phyloP scores from a whole-genome alignment of 2,888 invertebrate species.

The Parthenolecanium corni region DNA sequence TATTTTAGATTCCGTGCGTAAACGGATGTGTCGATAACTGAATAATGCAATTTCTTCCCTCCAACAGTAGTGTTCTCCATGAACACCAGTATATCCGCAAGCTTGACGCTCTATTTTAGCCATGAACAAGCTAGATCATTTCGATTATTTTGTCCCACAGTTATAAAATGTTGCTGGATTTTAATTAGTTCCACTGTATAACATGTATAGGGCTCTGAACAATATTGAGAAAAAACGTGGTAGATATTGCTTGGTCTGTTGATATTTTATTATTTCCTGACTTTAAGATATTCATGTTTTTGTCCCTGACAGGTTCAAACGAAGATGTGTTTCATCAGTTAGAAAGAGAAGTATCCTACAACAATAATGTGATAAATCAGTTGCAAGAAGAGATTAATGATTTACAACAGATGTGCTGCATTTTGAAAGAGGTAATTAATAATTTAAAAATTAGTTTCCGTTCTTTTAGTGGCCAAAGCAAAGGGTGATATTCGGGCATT shows the following conservation, averaged over 20 bases:
- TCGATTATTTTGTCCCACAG: background rate
- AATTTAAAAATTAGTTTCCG: slow-evolving; percentile 35
- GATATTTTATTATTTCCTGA: too few relatives aligned
- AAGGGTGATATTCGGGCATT: background rate
- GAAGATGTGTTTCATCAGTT: slow-evolving; percentile 31
- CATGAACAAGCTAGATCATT: background rate
- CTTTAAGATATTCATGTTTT: background rate
- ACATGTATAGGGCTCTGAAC: too few relatives aligned
- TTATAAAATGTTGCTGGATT: too few relatives aligned
- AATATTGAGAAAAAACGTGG: too few relatives aligned
- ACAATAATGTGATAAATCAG: slow-evolving; percentile 57
- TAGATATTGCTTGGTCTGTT: too few relatives aligned
- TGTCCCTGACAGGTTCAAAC: slow-evolving; percentile 26
- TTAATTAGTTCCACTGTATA: too few relatives aligned
- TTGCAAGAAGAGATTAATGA: slow-evolving; percentile 66
- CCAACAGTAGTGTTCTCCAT: background rate
- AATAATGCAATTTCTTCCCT: background rate
- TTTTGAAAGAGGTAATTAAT: slow-evolving; percentile 51
- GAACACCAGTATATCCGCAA: background rate
- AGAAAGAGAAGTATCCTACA: slow-evolving; percentile 51
- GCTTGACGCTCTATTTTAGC: background rate
- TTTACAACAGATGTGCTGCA: slow-evolving; percentile 55
- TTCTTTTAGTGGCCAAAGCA: background rate
- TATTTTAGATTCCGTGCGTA: background rate
- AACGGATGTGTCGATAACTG: background rate